phyloP scores from a whole-genome alignment of 2,797 vertebrate species.

The Danio aesculapii region DNA sequence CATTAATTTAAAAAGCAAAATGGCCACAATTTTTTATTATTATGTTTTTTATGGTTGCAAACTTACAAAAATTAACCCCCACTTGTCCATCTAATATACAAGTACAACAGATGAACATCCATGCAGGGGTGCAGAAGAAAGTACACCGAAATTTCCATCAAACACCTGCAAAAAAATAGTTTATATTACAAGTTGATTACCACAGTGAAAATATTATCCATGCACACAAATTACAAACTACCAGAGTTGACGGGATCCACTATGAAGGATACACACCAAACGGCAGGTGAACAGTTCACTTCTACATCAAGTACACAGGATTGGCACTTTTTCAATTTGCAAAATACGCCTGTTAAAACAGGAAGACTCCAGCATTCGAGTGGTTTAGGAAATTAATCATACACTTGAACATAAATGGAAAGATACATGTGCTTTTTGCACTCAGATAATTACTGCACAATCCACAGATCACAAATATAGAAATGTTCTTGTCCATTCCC shows the following conservation, averaged over 20 bases:
- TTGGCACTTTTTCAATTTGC: slow-evolving; percentile 51
- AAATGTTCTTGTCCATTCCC: neutral
- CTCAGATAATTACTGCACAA: slow-evolving; percentile 33
- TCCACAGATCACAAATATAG: slow-evolving; percentile 15
- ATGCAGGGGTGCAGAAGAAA: slow-evolving; percentile 49
- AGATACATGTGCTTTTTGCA: slow-evolving; percentile 21
- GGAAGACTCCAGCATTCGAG: slow-evolving; percentile 57
- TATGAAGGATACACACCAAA: slow-evolving; percentile 35
- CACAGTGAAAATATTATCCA: slow-evolving; percentile 41
- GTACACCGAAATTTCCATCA: slow-evolving; percentile 33
- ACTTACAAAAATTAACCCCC: neutral
- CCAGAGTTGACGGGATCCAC: slow-evolving; percentile 32
- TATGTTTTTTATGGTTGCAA: slow-evolving; percentile 28
- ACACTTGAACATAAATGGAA: slow-evolving; percentile 33
- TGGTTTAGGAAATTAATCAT: slow-evolving; percentile 24
- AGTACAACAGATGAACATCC: slow-evolving; percentile 36
- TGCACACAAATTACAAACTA: slow-evolving; percentile 48
- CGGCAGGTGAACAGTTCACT: slow-evolving; percentile 35
- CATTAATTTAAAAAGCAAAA: neutral
- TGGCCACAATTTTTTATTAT: slow-evolving; percentile 39
- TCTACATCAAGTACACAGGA: slow-evolving; percentile 63
- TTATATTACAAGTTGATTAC: slow-evolving; percentile 24
- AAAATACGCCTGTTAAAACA: slow-evolving; percentile 52
- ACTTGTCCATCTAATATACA: slow-evolving; percentile 41
- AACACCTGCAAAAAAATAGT: slow-evolving; percentile 19